Base-by-base conservation (phyloP, 2,113 vertebrate species). In the Ellobius talpinus region DNA sequence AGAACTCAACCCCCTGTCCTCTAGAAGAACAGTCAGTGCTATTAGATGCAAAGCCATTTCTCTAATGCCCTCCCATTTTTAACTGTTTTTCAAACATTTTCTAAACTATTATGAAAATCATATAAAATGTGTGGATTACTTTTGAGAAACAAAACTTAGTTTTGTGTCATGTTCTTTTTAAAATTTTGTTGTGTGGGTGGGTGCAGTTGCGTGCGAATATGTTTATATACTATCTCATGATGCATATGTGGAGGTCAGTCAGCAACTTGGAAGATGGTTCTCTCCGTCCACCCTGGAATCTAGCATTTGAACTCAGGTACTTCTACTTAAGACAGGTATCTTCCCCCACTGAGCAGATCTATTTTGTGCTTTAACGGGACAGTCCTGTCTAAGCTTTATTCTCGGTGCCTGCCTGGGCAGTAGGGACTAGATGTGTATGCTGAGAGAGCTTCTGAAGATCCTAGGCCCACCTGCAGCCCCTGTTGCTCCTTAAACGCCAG, bases 41-140 rank as follows among this genome's bases (percentile, higher is more conserved):
- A 61, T n/a, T 81, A 21, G 17, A 19, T 79, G 50, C 19, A 5
- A 12, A 39, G 79, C 79, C 79, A 84, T 61, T 61, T 84, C n/a
- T 42, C 7, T 63, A 39, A n/a, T 26, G 1, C 9, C 55, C 11
- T 9, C 16, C 39, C 9, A 12, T 10, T 85, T 42, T 63, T 63
- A 65, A 63, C 8, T 10, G 0, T 45, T 85, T n/a, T 85, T 85
- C 14, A 45, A 84, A 81, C 58, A 16, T 5, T 31, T 76, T 84
- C 87, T 93, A 42, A 78, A 7, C 65, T 91, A 1, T 89, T 72
- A 24, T 19, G 50, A 72, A 94, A 86, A 61, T 90, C 70, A 8
- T 70, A n/a, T 78, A 63, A 95, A 87, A 50, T 79, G 24, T 93
- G 8, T 94, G n/a, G 36, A 36, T 50, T 91, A 19, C 24, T 72